Evolutionary conservation across 92 coral and sea anemone genomes (phyloP), one percentile per base, ranked within the genome.

Genomic region (Palythoa caribaeorum): DNA sequence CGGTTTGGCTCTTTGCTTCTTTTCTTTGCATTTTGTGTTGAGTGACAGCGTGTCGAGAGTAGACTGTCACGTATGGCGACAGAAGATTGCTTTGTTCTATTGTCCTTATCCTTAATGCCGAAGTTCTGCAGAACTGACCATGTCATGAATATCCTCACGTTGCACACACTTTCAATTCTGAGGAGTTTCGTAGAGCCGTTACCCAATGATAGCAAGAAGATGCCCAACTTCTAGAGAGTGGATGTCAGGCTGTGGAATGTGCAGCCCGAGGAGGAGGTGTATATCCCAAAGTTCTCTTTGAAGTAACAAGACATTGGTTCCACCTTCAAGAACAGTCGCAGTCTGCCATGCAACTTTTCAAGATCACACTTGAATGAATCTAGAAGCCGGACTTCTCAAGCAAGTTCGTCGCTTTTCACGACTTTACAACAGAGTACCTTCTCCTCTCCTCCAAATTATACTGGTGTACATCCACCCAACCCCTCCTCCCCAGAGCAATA

Each of bases 231-330:
- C 76, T 97, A 85, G 97, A 97, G 73, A 89, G 92, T 76, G 99
- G 96, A 2, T 97, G 99, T 60, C 96, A 89, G 83, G 99, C 99
- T 12, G 98, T 97, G 1, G 99, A 97, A 78, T 89, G 93, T 38
- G 99, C 99, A 1, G 98, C 98, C 9, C 90, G 96, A 28, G 99
- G 99, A 4, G 99, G 99, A 6, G 99, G 99, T 28, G 99, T 97
- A 17, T 97, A 95, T 54, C 99, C 99, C 35, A 98, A 97, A 84
- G 99, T 97, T 57, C 92, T 97, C 40, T 97, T 97, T 65, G 98
- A 97, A 70, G 98, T 97, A n/a, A 98, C 99, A 39, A 91, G 92
- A 73, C 99, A 89, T 55, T 97, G 99, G 99, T 93, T 89, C 85
- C 85, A 92, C 80, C 94, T 97, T 47, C 98, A 97, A 65, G 98